A percentile compares a stretch with the other conserved stretches of the same genome.
phyloP scores from a whole-genome alignment of 2,113 vertebrate species.

The Hemiprocne comata region DNA sequence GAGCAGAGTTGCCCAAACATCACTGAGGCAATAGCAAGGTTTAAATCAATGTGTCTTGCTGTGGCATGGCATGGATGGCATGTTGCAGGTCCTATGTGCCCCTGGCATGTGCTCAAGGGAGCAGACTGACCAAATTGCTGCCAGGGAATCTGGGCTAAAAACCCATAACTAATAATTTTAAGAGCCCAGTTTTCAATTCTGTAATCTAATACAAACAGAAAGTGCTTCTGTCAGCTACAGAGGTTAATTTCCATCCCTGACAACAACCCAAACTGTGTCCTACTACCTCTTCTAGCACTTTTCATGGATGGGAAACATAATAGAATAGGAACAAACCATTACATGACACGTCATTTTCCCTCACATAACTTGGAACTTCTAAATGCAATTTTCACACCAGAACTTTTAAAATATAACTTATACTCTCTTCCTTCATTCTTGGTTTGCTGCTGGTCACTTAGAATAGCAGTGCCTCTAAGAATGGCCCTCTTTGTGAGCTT shows the following conservation, averaged over 20 bases:
- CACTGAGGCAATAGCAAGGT: too few species aligned
- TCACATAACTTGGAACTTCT: not conserved
- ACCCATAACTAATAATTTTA: not conserved
- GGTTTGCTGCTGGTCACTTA: not conserved
- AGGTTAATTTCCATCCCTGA: not conserved
- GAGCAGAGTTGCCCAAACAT: too few species aligned
- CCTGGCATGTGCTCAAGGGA: not conserved
- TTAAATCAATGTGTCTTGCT: not conserved
- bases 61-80: not conserved
- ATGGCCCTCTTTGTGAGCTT: not conserved
- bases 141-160: not conserved
- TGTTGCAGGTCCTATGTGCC: not conserved
- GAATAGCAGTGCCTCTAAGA: not conserved
- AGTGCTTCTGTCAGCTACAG: not conserved
- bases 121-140: not conserved
- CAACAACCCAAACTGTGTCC: not conserved
- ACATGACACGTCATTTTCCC: not conserved
- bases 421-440: not conserved
- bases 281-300: not conserved
- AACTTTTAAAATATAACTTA: not conserved
- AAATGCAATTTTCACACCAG: not conserved
- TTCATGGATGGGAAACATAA: not conserved
- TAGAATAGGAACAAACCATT: not conserved
- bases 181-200: not conserved
- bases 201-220: not conserved